Conservation (phyloP, 2,888 invertebrate genomes). For the Drosophila picticornis region DNA sequence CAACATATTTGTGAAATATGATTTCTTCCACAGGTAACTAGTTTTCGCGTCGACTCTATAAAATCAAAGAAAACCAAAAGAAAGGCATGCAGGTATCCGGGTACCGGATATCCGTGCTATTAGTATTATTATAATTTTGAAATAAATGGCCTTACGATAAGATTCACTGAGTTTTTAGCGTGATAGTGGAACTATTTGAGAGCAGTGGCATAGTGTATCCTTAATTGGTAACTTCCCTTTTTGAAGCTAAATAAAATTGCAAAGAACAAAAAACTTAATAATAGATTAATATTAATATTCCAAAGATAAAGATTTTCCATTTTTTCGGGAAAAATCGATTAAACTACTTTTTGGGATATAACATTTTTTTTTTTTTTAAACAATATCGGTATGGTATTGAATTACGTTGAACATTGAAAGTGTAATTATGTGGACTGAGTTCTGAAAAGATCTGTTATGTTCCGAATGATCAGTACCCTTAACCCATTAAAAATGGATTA, state of each 20-base stretch:
- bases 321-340: neutral
- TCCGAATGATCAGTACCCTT: no score
- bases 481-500: no score
- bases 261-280: no score
- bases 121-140: accelerated
- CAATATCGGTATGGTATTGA: neutral
- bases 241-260: neutral
- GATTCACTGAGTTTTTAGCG: neutral
- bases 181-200: neutral
- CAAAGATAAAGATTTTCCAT: neutral
- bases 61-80: neutral
- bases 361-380: neutral
- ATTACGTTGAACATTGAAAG: neutral
- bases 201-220: neutral
- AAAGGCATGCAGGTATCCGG: neutral
- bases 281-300: no score
- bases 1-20: neutral
- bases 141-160: neutral
- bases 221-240: neutral
- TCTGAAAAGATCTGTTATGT: neutral
- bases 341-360: neutral
- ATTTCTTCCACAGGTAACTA: neutral
- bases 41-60: neutral
- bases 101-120: no score
- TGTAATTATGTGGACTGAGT: neutral